Evolutionary conservation across 2,888 invertebrate genomes (phyloP), one percentile per base, ranked within the genome.

Genomic region (Ennomos erosarius): DNA sequence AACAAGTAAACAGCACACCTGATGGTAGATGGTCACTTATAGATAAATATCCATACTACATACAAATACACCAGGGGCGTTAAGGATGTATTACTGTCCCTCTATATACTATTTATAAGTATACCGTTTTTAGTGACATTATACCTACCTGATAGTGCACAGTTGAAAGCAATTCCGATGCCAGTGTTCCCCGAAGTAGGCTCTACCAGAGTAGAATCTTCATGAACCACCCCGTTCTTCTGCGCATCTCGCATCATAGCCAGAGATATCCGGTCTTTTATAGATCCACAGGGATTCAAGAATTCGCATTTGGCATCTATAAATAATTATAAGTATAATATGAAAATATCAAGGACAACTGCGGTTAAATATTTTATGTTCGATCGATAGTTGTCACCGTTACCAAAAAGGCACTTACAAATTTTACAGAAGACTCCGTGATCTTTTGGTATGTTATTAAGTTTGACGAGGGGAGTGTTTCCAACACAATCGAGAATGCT

Each of bases 261-360:
- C 68, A 95, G 93, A 0, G 95, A 98, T 74, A 99, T 98, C 50
- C 98, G 93, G 80, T 98, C 98, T 78, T 98, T 98, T 0, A 98
- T 96, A 12, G 97, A 98, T 0, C 99, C 99, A 38, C 98, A 98
- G 35, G 99, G 97, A 84, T 98, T 99, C 74, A 98, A 93, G 81
- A 95, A 99, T 87, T 99, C 99, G 83, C 98, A 99, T 93, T 99
- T 99, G 47, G 94, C 99, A 89, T 96, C 98, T 98, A 58, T 51
- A 54, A 64, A 58, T 51, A 54, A 64, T 52, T 38, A 57, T 42
- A 42, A 45, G 8, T 42, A n/a, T 26, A 33, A 8, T 44, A 11
- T 12, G 11, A 9, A 6, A 36, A 16, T 2, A 16, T 16, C 3
- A 16, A 16, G 16, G 16, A 16, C 3, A 16, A 16, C 16, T 2